Conservation (phyloP, 2,113 vertebrate genomes). For the Vulpes vulpes region DNA sequence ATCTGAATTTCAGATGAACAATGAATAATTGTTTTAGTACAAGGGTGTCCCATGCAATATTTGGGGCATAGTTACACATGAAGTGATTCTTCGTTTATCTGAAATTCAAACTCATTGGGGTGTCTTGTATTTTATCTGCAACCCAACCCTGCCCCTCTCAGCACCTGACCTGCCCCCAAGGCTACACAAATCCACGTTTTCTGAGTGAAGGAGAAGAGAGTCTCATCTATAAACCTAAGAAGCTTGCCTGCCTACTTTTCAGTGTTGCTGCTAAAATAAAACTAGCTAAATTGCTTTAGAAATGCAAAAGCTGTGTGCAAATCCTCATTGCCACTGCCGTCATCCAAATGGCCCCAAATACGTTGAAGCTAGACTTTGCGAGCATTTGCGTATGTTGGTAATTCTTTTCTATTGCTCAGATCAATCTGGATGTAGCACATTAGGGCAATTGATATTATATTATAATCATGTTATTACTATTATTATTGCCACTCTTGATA, state of each 20-base stretch:
- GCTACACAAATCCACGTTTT: background rate
- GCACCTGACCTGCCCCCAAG: background rate
- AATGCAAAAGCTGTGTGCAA: background rate
- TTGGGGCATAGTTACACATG: background rate
- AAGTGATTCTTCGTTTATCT: background rate
- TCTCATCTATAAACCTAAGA: background rate
- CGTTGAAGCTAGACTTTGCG: background rate
- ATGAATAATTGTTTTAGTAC: background rate
- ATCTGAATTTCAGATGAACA: slow-evolving; percentile 44
- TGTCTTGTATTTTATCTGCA: slow-evolving; percentile 5
- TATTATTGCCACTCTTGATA: slow-evolving; percentile 64
- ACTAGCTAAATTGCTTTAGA: background rate
- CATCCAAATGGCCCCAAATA: slow-evolving; percentile 48
- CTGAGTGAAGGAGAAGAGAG: background rate
- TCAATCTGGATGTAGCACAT: slow-evolving; percentile 67
- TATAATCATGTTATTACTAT: slow-evolving; percentile 67
- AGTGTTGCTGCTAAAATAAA: slow-evolving; percentile 48
- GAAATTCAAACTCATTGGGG: background rate
- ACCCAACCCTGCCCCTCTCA: background rate
- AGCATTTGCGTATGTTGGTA: slow-evolving; percentile 61
- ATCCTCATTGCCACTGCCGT: background rate
- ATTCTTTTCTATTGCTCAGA: slow-evolving; percentile 70
- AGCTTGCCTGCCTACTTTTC: slow-evolving; percentile 25
- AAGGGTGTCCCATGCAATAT: background rate
- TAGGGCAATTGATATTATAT: slow-evolving; percentile 49